Evolutionary conservation across 2,888 invertebrate species (phyloP).

Genomic region (Archaeoteleia sp.): DNA sequence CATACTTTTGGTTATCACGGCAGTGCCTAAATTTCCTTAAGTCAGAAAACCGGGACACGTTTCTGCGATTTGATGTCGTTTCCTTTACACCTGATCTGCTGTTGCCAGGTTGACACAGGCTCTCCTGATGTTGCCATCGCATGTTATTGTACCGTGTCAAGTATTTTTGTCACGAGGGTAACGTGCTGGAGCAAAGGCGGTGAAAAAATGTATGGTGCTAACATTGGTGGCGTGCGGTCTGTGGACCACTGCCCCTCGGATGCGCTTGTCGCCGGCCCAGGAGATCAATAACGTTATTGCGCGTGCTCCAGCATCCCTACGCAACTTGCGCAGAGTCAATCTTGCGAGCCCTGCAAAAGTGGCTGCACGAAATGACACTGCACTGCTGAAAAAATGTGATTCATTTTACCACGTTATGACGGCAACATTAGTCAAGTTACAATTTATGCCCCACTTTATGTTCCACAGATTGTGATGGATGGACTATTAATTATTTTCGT

Average conservation of each 20-base stretch:
- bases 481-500: too few relatives aligned
- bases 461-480: too few relatives aligned
- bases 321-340: constrained; percentile 40
- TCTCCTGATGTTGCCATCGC: constrained; percentile 13
- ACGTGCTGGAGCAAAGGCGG: constrained; percentile 41
- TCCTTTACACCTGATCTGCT: not conserved
- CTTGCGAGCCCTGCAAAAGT: constrained; percentile 13
- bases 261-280: constrained; percentile 54
- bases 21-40: too few relatives aligned
- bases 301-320: constrained; percentile 59
- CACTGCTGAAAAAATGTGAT: not conserved
- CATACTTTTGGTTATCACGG: too few relatives aligned
- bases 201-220: constrained; percentile 55
- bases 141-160: constrained; percentile 22
- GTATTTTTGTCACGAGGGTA: constrained; percentile 38
- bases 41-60: constrained; percentile 8
- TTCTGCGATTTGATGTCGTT: constrained; percentile 7
- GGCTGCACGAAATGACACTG: not conserved
- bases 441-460: too few relatives aligned
- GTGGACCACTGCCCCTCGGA: constrained; percentile 70
- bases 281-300: constrained; percentile 65
- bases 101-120: not conserved
- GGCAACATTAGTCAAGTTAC: too few relatives aligned
- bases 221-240: constrained; percentile 65
- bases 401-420: not conserved